Evolutionary conservation across 2,113 vertebrate species (phyloP), one percentile per base, ranked within the genome.

Genomic region (Chionomys nivalis): DNA sequence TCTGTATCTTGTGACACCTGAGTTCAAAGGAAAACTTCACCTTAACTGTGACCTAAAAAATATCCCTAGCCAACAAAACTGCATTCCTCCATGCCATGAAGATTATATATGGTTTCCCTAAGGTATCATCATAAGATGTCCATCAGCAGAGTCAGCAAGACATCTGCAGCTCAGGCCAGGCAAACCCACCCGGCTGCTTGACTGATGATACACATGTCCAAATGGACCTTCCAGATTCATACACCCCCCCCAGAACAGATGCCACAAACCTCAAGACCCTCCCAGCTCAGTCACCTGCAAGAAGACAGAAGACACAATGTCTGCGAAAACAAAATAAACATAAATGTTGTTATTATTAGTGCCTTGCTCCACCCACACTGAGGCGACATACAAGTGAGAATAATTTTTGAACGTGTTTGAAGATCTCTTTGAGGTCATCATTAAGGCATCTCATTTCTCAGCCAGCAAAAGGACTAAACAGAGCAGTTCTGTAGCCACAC

Each of bases 1-100:
- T 95, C 94, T 89, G 28, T 65, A 70, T 49, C 93, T 86, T 86
- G 76, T 90, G 93, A 93, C 87, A 52, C 52, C 75, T 42, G 33
- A 70, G 12, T 13, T 61, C 11, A 13, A 85, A 96, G 39, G 88
- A 75, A 93, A 97, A 76, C 24, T 66, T 93, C 70, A 72, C 75
- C 65, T 96, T 97, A 61, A 65, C 9, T 31, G 90, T 55, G 44
- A 82, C 63, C 76, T 2, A 12, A 94, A 88, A 76, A 81, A 58
- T 23, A 42, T 12, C 21, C 44, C 47, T 31, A 19, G 81, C 44
- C 76, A 63, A 5, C 2, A n/a, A 49, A 47, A n/a, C 58, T 72
- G 24, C 55, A 3, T 66, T 91, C 52, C 49, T 21, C 17, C 12
- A 0, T 9, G 21, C 52, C 49, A 23, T 2, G 3, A 79, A 44